Evolutionary conservation across 1,140 invertebrate species (phyloP).

Genomic region (Drusus annulatus): DNA sequence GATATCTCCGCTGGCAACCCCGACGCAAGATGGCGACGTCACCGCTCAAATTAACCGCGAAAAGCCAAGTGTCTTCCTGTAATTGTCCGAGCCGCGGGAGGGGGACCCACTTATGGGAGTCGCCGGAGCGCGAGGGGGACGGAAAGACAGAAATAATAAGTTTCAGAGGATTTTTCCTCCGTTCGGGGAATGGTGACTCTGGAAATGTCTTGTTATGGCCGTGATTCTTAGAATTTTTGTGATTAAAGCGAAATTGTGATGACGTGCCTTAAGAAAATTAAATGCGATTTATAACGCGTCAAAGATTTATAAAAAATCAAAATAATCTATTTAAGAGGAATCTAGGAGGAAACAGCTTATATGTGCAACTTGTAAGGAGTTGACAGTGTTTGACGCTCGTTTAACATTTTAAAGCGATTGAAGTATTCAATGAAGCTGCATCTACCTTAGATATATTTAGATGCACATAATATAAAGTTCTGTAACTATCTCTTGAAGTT

Average conservation of each 20-base stretch:
- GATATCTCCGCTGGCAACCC: neutral
- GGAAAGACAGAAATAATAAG: slow-evolving; percentile 17
- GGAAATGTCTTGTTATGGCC: slow-evolving; percentile 15
- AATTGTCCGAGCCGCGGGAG: slow-evolving; percentile 47
- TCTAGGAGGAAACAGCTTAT: no score
- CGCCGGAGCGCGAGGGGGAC: slow-evolving; percentile 19
- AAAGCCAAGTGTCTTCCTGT: slow-evolving; percentile 58
- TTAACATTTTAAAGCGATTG: no score
- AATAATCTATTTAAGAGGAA: no score
- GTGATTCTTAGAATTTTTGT: neutral
- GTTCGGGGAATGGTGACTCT: slow-evolving; percentile 2
- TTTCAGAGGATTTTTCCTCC: slow-evolving; percentile 19
- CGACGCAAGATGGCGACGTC: slow-evolving; percentile 44
- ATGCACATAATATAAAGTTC: no score
- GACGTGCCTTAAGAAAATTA: neutral
- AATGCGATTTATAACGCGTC: no score
- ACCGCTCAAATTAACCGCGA: slow-evolving; percentile 58
- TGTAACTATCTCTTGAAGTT: no score
- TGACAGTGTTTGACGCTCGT: no score
- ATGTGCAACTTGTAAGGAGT: no score
- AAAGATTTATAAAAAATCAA: no score
- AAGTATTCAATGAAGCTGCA: no score
- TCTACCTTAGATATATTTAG: no score
- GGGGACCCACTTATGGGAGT: slow-evolving; percentile 17
- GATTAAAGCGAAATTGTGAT: neutral